phyloP scores from a whole-genome alignment of 1,140 invertebrate genomes.

The Antheraea mylitta region DNA sequence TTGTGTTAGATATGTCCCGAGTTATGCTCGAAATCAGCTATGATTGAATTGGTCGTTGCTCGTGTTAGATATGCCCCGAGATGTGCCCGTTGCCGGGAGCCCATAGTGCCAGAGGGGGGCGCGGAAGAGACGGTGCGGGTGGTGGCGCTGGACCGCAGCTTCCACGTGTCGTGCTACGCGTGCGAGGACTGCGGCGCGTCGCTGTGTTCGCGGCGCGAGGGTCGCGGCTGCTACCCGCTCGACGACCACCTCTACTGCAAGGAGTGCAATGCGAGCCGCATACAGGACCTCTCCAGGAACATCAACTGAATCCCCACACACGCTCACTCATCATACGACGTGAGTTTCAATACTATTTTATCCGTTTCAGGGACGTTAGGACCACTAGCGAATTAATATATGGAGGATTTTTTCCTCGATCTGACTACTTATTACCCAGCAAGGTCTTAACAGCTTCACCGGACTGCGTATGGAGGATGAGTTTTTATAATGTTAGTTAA shows the following conservation, averaged over 20 bases:
- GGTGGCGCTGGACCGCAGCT: conserved; percentile 97
- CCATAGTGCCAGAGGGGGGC: conserved; percentile 96
- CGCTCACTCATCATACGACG: too few species aligned
- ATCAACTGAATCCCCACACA: conserved; percentile 77
- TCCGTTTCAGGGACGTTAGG: too few species aligned
- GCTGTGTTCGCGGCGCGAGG: conserved; percentile 96
- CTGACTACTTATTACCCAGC: too few species aligned
- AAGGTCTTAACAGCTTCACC: too few species aligned
- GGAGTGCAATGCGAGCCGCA: conserved; percentile 95
- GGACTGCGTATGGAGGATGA: too few species aligned
- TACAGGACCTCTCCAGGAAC: conserved; percentile 89
- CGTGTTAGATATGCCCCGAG: conserved; percentile 95
- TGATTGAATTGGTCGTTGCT: too few species aligned
- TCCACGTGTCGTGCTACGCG: conserved; percentile 98
- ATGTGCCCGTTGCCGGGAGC: conserved; percentile 95
- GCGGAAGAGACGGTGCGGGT: conserved; percentile 97
- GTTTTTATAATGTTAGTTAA: too few species aligned
- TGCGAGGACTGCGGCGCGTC: conserved; percentile 97
- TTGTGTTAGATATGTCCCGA: too few species aligned
- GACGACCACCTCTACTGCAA: conserved; percentile 98
- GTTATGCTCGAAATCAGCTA: too few species aligned
- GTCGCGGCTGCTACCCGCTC: conserved; percentile 96
- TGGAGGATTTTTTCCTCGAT: too few species aligned
- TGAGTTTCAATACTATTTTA: too few species aligned
- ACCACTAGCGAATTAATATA: too few species aligned